These are phyloP conservation scores for Anseranas semipalmata DNA, from an alignment of 2,113 vertebrate genomes.

Conservation along the genomic window DNA sequence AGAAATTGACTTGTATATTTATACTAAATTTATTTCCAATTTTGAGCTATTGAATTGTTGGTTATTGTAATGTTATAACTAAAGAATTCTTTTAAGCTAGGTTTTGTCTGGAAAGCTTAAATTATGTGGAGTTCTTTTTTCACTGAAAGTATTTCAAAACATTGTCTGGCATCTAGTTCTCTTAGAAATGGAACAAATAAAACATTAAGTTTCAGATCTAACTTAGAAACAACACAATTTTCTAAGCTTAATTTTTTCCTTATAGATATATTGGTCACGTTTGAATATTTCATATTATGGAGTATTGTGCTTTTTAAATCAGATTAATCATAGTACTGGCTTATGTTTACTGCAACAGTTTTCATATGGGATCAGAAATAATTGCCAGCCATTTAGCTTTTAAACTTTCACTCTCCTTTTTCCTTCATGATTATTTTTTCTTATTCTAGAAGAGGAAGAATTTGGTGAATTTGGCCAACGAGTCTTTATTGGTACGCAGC, in stretches of 20 bases:
- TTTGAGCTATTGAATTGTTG: not conserved
- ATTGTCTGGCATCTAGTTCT: not conserved
- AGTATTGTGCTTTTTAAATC: not conserved
- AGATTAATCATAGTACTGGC: not conserved
- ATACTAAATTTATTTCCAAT: not conserved
- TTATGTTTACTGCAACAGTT: not conserved
- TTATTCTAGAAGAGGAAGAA: constrained; percentile 87
- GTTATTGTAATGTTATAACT: not conserved
- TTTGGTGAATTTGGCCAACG: constrained; percentile 82
- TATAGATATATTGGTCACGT: not conserved
- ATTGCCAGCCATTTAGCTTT: not conserved
- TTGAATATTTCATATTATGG: not conserved
- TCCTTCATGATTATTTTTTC: not conserved
- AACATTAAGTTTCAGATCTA: not conserved
- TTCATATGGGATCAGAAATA: not conserved
- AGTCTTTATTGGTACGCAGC: constrained; percentile 85
- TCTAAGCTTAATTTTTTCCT: not conserved
- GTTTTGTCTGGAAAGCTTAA: not conserved
- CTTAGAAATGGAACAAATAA: not conserved
- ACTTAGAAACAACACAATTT: not conserved
- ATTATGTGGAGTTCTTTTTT: not conserved
- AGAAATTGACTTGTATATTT: not conserved
- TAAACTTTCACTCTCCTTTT: not conserved
- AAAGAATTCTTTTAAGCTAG: not conserved
- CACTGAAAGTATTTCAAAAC: not conserved